These are phyloP conservation scores for Agraylea sexmaculata DNA, from an alignment of 1,140 invertebrate genomes.

Conservation along the genomic window DNA sequence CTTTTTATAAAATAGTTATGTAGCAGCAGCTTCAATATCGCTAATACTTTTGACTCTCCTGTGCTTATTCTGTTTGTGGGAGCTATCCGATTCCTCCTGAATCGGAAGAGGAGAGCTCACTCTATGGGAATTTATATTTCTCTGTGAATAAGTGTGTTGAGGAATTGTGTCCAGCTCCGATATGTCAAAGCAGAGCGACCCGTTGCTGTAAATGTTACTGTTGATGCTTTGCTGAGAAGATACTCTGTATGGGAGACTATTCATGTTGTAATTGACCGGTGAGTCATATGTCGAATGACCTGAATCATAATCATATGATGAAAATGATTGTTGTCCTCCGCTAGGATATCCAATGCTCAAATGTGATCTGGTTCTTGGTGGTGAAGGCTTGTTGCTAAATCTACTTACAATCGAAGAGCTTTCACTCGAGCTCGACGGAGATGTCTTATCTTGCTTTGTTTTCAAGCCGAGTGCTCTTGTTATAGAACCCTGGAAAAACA, in stretches of 20 bases:
- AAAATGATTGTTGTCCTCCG: constrained; percentile 16
- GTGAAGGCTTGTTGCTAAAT: constrained; percentile 25
- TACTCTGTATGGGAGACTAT: constrained; percentile 17
- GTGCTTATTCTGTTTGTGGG: constrained; percentile 42
- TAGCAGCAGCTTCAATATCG: constrained; percentile 47
- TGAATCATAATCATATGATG: constrained; percentile 17
- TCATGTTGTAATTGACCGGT: constrained; percentile 15
- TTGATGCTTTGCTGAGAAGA: constrained; percentile 21
- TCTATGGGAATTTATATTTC: constrained; percentile 34
- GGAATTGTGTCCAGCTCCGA: constrained; percentile 15
- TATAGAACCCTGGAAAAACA: constrained; percentile 56
- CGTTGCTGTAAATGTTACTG: constrained; percentile 29
- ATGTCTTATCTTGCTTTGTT: constrained; percentile 45
- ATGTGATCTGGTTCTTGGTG: constrained; percentile 34
- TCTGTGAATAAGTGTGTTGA: constrained; percentile 22
- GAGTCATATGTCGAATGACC: constrained; percentile 19
- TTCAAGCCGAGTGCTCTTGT: constrained; percentile 59
- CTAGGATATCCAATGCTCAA: constrained; percentile 37
- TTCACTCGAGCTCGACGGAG: constrained; percentile 47
- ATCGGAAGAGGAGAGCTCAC: constrained; percentile 38
- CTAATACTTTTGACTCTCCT: constrained; percentile 60
- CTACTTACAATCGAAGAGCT: constrained; percentile 40
- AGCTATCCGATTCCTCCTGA: constrained; percentile 30
- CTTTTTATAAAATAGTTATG: too few species aligned
- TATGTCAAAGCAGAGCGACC: constrained; percentile 22